phyloP scores from a whole-genome alignment of 2,888 invertebrate genomes.

The Xestia ashworthii region DNA sequence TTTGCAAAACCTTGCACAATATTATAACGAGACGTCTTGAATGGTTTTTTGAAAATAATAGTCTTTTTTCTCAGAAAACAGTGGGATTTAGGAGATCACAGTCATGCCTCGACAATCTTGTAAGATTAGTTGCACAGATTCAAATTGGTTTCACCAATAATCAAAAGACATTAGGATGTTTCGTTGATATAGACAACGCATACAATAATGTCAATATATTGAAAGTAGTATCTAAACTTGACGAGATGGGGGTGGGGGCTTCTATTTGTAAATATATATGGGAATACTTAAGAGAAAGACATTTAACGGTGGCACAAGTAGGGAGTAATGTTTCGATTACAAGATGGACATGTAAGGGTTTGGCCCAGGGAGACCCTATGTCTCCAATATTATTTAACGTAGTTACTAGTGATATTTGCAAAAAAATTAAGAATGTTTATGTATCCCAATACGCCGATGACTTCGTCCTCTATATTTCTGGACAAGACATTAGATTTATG shows the following conservation, averaged over 20 bases:
- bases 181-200: neutral
- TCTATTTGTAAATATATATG: neutral
- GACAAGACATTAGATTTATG: slow-evolving; percentile 3
- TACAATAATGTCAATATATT: neutral
- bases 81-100: too few relatives aligned
- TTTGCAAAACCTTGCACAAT: too few relatives aligned
- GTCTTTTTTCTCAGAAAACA: too few relatives aligned
- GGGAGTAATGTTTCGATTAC: neutral
- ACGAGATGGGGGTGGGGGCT: slow-evolving; percentile 1
- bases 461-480: slow-evolving; percentile 3
- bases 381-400: too few relatives aligned
- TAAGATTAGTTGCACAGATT: slow-evolving; percentile 5
- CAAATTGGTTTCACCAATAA: slow-evolving; percentile 8
- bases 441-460: too few relatives aligned
- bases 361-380: too few relatives aligned
- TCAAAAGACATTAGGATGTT: slow-evolving; percentile 14
- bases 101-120: slow-evolving; percentile 5
- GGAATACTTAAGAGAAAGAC: neutral
- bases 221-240: slow-evolving; percentile 3
- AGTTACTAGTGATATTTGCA: too few relatives aligned
- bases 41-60: too few relatives aligned
- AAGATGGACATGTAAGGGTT: neutral
- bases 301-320: neutral
- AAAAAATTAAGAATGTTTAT: too few relatives aligned
- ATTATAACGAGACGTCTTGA: too few relatives aligned